A percentile compares a stretch with the other conserved stretches of the same genome.
Evolutionary conservation across 2,888 invertebrate genomes (phyloP).

Genomic region (Thymelicus sylvestris): DNA sequence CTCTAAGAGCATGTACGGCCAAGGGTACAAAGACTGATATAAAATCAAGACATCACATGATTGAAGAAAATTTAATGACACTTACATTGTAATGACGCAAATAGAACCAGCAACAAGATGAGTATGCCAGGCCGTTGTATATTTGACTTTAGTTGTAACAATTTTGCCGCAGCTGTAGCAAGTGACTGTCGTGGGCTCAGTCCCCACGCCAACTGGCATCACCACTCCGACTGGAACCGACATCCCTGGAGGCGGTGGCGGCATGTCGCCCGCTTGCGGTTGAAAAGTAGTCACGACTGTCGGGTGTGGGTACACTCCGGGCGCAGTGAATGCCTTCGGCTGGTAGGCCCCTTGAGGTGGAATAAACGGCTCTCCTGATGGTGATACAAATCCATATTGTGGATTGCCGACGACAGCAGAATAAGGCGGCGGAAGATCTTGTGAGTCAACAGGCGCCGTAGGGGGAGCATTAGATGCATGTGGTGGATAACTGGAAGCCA

Average conservation of each 20-base stretch:
- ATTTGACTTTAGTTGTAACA: constrained; percentile 77
- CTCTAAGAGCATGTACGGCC: no score
- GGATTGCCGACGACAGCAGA: constrained; percentile 75
- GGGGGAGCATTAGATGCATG: constrained; percentile 51
- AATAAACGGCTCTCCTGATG: constrained; percentile 47
- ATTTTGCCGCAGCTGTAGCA: constrained; percentile 78
- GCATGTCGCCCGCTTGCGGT: constrained; percentile 57
- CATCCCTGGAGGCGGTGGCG: constrained; percentile 57
- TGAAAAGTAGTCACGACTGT: constrained; percentile 61
- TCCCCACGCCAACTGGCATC: constrained; percentile 69
- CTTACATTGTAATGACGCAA: constrained; percentile 79
- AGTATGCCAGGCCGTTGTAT: constrained; percentile 80
- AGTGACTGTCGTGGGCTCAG: constrained; percentile 74
- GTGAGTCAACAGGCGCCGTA: constrained; percentile 58
- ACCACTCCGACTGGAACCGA: constrained; percentile 66
- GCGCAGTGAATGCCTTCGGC: constrained; percentile 71
- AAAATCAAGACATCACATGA: neutral
- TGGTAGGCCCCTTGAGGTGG: constrained; percentile 50
- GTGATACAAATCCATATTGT: constrained; percentile 69
- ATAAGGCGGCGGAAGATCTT: constrained; percentile 79
- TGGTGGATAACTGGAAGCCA: constrained; percentile 56
- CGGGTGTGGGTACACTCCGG: constrained; percentile 76
- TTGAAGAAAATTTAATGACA: constrained; percentile 39
- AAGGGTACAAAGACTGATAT: no score
- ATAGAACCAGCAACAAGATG: constrained; percentile 78